These are phyloP conservation scores for Conops quadrifasciatus DNA, from an alignment of 2,888 invertebrate genomes.

Conservation along the genomic window DNA sequence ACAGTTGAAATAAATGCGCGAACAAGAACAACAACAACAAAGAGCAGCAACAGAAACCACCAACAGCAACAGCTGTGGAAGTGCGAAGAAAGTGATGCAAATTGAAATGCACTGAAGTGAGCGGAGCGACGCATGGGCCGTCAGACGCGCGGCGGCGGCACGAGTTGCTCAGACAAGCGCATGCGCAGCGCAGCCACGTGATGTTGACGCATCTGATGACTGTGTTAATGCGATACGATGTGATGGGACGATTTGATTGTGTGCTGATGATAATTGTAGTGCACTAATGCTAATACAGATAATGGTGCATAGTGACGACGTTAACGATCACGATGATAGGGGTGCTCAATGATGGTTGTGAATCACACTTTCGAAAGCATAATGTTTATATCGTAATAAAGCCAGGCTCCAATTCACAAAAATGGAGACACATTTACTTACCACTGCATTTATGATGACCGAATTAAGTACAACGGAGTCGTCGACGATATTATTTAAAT, in stretches of 20 bases:
- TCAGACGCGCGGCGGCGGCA: background rate
- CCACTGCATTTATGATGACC: background rate
- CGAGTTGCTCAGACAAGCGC: slow-evolving; percentile 24
- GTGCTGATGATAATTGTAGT: too few species aligned
- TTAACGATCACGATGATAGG: background rate
- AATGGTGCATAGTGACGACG: background rate
- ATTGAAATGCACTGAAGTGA: slow-evolving; percentile 3
- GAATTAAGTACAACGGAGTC: background rate
- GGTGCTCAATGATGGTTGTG: background rate
- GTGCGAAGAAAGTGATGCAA: slow-evolving; percentile 21
- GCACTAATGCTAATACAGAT: background rate
- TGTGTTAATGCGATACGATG: background rate
- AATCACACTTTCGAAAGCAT: background rate
- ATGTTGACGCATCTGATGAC: slow-evolving; percentile 4
- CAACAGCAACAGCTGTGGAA: slow-evolving; percentile 9
- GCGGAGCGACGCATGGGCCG: background rate
- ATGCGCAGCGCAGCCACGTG: slow-evolving; percentile 19
- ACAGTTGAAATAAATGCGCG: slow-evolving; percentile 14
- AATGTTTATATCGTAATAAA: background rate
- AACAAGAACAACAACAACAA: background rate
- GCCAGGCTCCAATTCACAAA: background rate
- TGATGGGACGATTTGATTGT: too few species aligned
- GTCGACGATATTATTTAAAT: too few species aligned
- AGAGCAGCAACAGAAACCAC: slow-evolving; percentile 6
- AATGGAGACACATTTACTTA: background rate